phyloP scores from a whole-genome alignment of 2,113 vertebrate species.

The Neogobius melanostomus region DNA sequence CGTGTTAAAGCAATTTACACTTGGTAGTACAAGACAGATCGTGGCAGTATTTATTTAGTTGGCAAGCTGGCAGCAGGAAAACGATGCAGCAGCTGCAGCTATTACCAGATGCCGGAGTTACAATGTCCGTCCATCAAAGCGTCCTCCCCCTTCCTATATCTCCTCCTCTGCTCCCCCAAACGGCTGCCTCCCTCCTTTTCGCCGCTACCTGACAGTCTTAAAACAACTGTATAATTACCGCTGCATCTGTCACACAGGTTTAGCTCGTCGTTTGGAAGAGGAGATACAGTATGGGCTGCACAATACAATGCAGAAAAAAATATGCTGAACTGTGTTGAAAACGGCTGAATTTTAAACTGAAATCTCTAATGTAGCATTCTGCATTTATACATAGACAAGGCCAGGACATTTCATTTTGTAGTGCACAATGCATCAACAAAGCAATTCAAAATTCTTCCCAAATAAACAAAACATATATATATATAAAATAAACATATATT shows the following conservation, averaged over 20 bases:
- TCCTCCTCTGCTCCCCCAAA: slow-evolving; percentile 64
- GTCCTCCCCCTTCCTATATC: slow-evolving; percentile 38
- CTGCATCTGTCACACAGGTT: slow-evolving; percentile 73
- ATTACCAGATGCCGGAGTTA: slow-evolving; percentile 79
- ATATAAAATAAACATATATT: not conserved
- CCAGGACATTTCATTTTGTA: too few species aligned
- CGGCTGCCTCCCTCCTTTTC: slow-evolving; percentile 71
- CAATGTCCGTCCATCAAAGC: slow-evolving; percentile 78
- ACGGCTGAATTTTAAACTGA: not conserved
- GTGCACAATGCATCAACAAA: too few species aligned
- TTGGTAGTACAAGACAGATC: slow-evolving; percentile 81
- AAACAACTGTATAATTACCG: slow-evolving; percentile 84
- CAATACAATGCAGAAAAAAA: not conserved
- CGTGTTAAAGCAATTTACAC: slow-evolving; percentile 82
- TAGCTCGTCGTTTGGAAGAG: slow-evolving; percentile 57
- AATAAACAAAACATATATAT: too few species aligned
- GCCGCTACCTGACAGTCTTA: slow-evolving; percentile 79
- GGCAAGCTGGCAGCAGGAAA: slow-evolving; percentile 75
- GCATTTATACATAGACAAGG: too few species aligned
- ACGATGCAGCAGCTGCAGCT: slow-evolving; percentile 75
- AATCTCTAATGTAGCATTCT: too few species aligned
- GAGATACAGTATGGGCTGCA: slow-evolving; percentile 20
- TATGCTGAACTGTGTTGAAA: not conserved
- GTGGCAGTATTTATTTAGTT: slow-evolving; percentile 80
- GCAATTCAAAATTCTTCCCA: too few species aligned